phyloP scores from a whole-genome alignment of 92 coral and sea anemone genomes.

The Scolanthus callimorphus region DNA sequence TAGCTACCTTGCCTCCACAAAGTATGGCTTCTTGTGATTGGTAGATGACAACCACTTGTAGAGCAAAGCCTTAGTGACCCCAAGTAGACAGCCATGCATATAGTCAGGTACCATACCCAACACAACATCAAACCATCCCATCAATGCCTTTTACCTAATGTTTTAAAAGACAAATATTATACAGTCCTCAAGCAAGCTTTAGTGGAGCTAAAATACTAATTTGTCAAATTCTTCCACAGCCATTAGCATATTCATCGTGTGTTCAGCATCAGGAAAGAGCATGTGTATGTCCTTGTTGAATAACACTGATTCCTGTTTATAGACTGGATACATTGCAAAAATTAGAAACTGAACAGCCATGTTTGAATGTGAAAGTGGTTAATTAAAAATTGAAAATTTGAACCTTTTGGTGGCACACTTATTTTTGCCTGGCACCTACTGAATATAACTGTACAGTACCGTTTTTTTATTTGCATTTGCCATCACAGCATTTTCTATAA shows the following conservation, averaged over 20 bases:
- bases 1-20: slow-evolving; percentile 9
- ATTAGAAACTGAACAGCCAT: too few relatives aligned
- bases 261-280: not conserved
- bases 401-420: not conserved
- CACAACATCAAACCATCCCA: slow-evolving; percentile 28
- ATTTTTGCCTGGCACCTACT: too few relatives aligned
- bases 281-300: too few relatives aligned
- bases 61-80: slow-evolving; percentile 17
- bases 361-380: too few relatives aligned
- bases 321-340: too few relatives aligned
- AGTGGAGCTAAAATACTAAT: too few relatives aligned
- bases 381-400: not conserved
- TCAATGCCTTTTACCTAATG: not conserved
- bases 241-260: too few relatives aligned
- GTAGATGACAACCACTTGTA: slow-evolving; percentile 27
- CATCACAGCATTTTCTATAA: not conserved
- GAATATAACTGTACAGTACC: too few relatives aligned
- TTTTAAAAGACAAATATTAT: not conserved
- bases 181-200: too few relatives aligned
- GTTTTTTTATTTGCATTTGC: slow-evolving; percentile 1
- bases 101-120: slow-evolving; percentile 37
- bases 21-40: slow-evolving; percentile 12
- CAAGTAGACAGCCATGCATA: slow-evolving; percentile 37
- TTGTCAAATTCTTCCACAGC: too few relatives aligned
- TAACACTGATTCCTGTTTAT: too few relatives aligned